Evolutionary conservation across 2,888 invertebrate genomes (phyloP).

Genomic region (Melinaea marsaeus): DNA sequence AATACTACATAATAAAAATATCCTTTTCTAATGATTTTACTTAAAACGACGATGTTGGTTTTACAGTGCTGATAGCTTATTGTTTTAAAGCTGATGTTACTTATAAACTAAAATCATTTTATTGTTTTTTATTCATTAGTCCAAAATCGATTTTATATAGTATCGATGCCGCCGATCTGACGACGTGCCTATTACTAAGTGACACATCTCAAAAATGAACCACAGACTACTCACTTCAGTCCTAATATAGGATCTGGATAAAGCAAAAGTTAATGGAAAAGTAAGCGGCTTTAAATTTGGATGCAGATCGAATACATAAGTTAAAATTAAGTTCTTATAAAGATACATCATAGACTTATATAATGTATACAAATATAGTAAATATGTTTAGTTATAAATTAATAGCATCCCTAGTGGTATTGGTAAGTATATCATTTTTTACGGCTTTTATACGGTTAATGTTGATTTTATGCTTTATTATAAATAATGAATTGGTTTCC

Average conservation of each 20-base stretch:
- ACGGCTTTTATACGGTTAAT: constrained; percentile 41
- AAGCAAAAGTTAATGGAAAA: background rate
- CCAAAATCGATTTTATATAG: too few species aligned
- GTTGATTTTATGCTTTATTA: constrained; percentile 64
- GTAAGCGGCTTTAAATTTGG: constrained; percentile 3
- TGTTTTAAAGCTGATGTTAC: too few species aligned
- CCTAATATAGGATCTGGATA: background rate
- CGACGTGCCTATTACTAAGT: background rate
- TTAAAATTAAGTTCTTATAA: constrained; percentile 2
- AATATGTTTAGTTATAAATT: constrained; percentile 52
- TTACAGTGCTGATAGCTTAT: too few species aligned
- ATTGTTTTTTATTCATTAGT: too few species aligned
- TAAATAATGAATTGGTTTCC: constrained; percentile 54
- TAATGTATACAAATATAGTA: constrained; percentile 32
- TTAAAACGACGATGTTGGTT: too few species aligned
- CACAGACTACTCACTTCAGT: constrained; percentile 4
- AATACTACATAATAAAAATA: too few species aligned
- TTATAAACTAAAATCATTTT: too few species aligned
- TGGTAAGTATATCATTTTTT: constrained; percentile 52
- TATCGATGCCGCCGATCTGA: too few species aligned
- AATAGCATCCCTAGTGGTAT: constrained; percentile 49
- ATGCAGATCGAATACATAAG: background rate
- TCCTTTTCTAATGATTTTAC: too few species aligned
- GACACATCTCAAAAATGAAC: background rate
- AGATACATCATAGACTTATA: constrained; percentile 1